Percentiles rank a stretch among this genome's conserved stretches.
These are phyloP conservation scores for Alca torda DNA, from an alignment of 2,797 vertebrate species.

Conservation along the genomic window DNA sequence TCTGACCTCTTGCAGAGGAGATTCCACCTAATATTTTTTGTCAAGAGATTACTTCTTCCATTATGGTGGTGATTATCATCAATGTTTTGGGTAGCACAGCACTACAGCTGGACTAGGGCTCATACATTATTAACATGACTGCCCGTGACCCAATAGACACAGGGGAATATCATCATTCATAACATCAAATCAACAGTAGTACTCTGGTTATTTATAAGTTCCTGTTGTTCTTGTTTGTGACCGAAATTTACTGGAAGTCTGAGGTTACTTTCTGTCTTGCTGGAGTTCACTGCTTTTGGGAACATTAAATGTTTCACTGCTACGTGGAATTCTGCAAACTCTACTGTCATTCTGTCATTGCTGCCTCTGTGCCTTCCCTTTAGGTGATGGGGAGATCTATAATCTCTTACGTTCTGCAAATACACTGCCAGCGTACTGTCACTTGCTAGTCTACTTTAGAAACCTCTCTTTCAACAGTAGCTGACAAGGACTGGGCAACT, in stretches of 20 bases:
- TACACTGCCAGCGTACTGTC: neutral
- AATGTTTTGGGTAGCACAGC: neutral
- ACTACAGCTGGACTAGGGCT: neutral
- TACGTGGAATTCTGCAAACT: neutral
- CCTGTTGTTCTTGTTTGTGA: neutral
- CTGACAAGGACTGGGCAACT: constrained; percentile 45
- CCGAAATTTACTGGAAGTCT: constrained; percentile 4
- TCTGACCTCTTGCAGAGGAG: neutral
- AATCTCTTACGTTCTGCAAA: constrained; percentile 15
- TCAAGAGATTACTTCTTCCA: neutral
- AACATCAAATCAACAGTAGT: neutral
- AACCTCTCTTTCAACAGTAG: constrained; percentile 6
- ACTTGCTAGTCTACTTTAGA: constrained; percentile 6
- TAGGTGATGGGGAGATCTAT: constrained; percentile 31
- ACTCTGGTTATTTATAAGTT: neutral
- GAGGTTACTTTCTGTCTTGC: neutral
- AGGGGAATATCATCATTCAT: neutral
- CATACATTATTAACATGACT: neutral
- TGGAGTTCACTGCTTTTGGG: constrained; percentile 1
- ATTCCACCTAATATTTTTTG: neutral
- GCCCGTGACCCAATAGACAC: neutral
- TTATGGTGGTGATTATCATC: neutral
- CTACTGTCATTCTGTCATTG: constrained; percentile 8
- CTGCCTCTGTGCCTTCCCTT: neutral
- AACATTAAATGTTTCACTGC: neutral